Percentiles rank a stretch among this genome's conserved stretches.
Conservation (phyloP, 1,140 invertebrate species). For the Drosophila funebris region DNA sequence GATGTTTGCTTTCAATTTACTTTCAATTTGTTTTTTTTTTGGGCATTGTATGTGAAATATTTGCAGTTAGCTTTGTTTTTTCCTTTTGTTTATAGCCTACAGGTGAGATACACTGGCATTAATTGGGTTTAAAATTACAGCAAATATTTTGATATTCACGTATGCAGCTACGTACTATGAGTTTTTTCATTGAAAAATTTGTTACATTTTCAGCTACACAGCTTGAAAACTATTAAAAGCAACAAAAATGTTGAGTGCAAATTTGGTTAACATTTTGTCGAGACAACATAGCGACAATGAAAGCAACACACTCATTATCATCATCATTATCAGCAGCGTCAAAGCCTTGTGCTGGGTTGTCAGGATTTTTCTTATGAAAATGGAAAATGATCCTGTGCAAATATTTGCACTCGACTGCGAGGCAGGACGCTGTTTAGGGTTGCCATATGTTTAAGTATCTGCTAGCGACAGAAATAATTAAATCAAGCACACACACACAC, state of each 20-base stretch:
- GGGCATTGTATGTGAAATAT: slow-evolving; percentile 38
- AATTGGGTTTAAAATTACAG: slow-evolving; percentile 69
- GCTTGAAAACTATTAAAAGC: slow-evolving; percentile 9
- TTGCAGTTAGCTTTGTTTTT: slow-evolving; percentile 15
- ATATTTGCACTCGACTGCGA: slow-evolving; percentile 55
- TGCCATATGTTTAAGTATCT: slow-evolving; percentile 53
- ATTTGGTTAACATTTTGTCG: slow-evolving; percentile 3
- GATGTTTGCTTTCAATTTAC: slow-evolving; percentile 71
- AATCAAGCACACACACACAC: slow-evolving; percentile 52
- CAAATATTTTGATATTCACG: slow-evolving; percentile 5
- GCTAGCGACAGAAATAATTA: slow-evolving; percentile 60
- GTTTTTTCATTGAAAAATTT: neutral
- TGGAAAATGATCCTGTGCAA: slow-evolving; percentile 68
- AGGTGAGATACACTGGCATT: slow-evolving; percentile 9
- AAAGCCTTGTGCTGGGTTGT: neutral
- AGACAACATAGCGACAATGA: neutral
- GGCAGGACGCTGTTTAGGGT: slow-evolving; percentile 33
- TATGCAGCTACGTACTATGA: neutral
- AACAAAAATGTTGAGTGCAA: slow-evolving; percentile 17
- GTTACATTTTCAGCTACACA: slow-evolving; percentile 1
- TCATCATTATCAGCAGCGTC: neutral
- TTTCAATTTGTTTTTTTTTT: slow-evolving; percentile 49
- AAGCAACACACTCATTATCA: slow-evolving; percentile 4
- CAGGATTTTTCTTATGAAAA: slow-evolving; percentile 40
- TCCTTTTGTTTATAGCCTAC: neutral